Evolutionary conservation across 2,113 vertebrate species (phyloP).

Genomic region (Pholis gunnellus): DNA sequence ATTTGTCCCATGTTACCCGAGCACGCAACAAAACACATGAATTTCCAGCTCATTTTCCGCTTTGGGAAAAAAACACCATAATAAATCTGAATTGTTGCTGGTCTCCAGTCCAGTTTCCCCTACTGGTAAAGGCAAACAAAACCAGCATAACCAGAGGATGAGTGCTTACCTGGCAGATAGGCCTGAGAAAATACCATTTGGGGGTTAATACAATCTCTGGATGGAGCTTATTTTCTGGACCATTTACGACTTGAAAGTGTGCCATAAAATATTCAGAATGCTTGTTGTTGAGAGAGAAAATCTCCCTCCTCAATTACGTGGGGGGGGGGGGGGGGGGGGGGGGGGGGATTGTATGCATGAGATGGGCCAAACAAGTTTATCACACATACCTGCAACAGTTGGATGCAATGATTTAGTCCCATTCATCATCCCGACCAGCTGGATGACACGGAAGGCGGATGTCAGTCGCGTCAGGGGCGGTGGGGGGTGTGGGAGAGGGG

Average conservation of each 20-base stretch:
- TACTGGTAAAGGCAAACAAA: conserved; percentile 61
- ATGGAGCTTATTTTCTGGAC: conserved; percentile 67
- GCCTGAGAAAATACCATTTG: conserved; percentile 65
- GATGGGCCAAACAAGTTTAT: conserved; percentile 62
- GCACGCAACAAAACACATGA: conserved; percentile 20
- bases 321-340: conserved; percentile 5
- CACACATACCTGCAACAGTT: conserved; percentile 48
- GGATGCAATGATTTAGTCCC: conserved; percentile 54
- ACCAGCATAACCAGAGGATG: conserved; percentile 51
- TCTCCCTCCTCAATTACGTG: conserved; percentile 65
- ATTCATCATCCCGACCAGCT: conserved; percentile 69
- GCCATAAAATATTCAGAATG: conserved; percentile 78
- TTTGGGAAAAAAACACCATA: conserved; percentile 35
- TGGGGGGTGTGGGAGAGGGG: not conserved
- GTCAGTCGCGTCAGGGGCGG: not conserved
- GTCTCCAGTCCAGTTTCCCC: conserved; percentile 47
- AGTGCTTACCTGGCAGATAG: conserved; percentile 65
- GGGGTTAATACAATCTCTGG: conserved; percentile 58
- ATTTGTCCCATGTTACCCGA: conserved; percentile 24
- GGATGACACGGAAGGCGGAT: conserved; percentile 44
- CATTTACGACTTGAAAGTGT: conserved; percentile 70
- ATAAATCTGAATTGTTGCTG: conserved; percentile 37
- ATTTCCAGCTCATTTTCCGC: conserved; percentile 41
- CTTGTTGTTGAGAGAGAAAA: conserved; percentile 64
- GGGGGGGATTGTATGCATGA: conserved; percentile 69